Conservation (phyloP, 2,113 vertebrate species). For the Lophius piscatorius region DNA sequence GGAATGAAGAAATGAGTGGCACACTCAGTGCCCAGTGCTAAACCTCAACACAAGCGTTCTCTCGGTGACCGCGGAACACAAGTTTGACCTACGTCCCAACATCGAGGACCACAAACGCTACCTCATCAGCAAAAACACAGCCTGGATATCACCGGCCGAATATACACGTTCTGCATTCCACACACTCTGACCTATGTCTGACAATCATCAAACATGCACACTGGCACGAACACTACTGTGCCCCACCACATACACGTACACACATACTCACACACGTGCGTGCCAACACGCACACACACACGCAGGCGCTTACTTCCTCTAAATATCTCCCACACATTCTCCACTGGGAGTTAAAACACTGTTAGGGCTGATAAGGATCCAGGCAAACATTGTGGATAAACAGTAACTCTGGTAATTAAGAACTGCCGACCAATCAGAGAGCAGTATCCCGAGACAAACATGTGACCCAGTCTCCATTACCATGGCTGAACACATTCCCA, state of each 20-base stretch:
- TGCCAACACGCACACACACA: slow-evolving; percentile 23
- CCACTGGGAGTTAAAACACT: slow-evolving; percentile 75
- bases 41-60: slow-evolving; percentile 22
- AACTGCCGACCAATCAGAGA: slow-evolving; percentile 60
- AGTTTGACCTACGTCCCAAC: slow-evolving; percentile 10
- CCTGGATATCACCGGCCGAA: slow-evolving; percentile 45
- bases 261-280: slow-evolving; percentile 15
- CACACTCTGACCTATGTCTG: slow-evolving; percentile 56
- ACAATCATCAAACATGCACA: slow-evolving; percentile 61
- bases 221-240: slow-evolving; percentile 50
- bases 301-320: slow-evolving; percentile 58
- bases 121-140: slow-evolving; percentile 46
- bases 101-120: slow-evolving; percentile 23
- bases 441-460: slow-evolving; percentile 61
- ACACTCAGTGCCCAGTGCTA: slow-evolving; percentile 11
- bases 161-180: slow-evolving; percentile 69
- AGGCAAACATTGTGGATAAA: slow-evolving; percentile 77
- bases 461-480: slow-evolving; percentile 68
- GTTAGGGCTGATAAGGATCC: slow-evolving; percentile 77
- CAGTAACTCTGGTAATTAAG: slow-evolving; percentile 75
- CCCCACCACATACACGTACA: slow-evolving; percentile 46
- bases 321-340: slow-evolving; percentile 75
- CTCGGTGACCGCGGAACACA: slow-evolving; percentile 10
- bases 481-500: slow-evolving; percentile 52
- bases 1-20: slow-evolving; percentile 45